Evolutionary conservation across 2,113 vertebrate species (phyloP).

Genomic region (Anoplopoma fimbria): DNA sequence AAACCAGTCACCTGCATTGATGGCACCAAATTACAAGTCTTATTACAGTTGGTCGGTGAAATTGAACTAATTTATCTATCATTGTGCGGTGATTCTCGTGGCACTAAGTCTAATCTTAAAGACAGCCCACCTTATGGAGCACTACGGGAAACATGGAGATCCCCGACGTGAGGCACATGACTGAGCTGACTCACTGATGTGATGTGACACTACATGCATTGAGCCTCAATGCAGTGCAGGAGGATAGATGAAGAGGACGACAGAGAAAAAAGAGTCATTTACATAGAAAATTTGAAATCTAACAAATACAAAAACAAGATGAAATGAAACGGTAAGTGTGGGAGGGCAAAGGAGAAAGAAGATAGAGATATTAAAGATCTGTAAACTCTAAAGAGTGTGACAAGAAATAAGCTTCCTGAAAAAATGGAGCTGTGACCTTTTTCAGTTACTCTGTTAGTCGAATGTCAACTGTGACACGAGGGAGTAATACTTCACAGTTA

Average conservation of each 20-base stretch:
- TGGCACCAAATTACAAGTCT: slow-evolving; percentile 11
- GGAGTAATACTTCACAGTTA: slow-evolving; percentile 18
- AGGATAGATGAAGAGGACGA: not conserved
- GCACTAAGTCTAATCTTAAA: not conserved
- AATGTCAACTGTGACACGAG: slow-evolving; percentile 22
- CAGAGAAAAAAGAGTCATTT: not conserved
- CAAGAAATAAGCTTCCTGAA: slow-evolving; percentile 13
- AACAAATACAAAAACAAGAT: not conserved
- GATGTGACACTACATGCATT: slow-evolving; percentile 14
- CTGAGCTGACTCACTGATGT: slow-evolving; percentile 28
- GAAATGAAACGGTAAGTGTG: not conserved
- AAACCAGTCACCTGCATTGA: slow-evolving; percentile 24
- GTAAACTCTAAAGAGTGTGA: not conserved
- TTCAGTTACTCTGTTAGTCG: slow-evolving; percentile 17
- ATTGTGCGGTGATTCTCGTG: not conserved
- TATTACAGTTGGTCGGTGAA: slow-evolving; percentile 23
- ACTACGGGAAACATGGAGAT: slow-evolving; percentile 12
- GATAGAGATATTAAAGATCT: not conserved
- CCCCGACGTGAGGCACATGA: not conserved
- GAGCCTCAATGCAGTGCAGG: slow-evolving; percentile 8
- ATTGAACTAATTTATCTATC: slow-evolving; percentile 28
- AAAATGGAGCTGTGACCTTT: slow-evolving; percentile 31
- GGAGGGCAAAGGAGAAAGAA: not conserved
- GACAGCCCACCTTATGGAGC: not conserved
- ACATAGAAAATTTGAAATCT: not conserved